Evolutionary conservation across 2,888 invertebrate species (phyloP).

Genomic region (Hirtodrosophila alboralis): DNA sequence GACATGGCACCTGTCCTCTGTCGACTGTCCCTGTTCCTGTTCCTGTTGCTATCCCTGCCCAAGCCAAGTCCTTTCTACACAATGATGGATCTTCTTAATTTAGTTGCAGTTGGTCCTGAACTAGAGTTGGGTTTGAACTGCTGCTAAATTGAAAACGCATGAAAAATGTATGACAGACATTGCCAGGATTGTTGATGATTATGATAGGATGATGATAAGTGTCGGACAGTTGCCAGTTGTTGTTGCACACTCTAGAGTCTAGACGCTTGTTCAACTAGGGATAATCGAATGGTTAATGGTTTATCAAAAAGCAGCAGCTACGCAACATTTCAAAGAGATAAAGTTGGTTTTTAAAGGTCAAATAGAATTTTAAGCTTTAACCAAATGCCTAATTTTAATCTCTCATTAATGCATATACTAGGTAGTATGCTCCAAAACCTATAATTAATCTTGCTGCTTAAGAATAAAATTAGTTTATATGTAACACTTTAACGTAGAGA

Average conservation of each 20-base stretch:
- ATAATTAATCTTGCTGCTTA: too few relatives aligned
- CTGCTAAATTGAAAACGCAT: conserved; percentile 39
- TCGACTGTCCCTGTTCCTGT: neutral
- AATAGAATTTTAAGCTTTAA: too few relatives aligned
- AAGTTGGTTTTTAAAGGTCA: too few relatives aligned
- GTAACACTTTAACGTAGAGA: too few relatives aligned
- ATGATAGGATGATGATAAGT: conserved; percentile 13
- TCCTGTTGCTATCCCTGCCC: neutral
- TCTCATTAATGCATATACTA: too few relatives aligned
- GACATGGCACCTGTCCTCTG: conserved; percentile 40
- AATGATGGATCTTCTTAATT: conserved; percentile 71
- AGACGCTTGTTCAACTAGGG: too few relatives aligned
- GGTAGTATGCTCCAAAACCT: too few relatives aligned
- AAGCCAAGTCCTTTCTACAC: conserved; percentile 17
- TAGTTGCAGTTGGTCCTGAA: conserved; percentile 44
- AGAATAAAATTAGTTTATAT: too few relatives aligned
- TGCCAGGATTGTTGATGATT: conserved; percentile 4
- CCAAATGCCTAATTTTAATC: too few relatives aligned
- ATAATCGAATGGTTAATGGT: too few relatives aligned
- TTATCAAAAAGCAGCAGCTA: too few relatives aligned
- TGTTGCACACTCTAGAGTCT: neutral
- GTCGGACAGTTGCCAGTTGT: conserved; percentile 2
- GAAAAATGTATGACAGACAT: conserved; percentile 32
- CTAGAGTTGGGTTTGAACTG: conserved; percentile 14
- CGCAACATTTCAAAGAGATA: too few relatives aligned